Evolutionary conservation across 2,888 invertebrate genomes (phyloP).

Genomic region (Chloroclysta siterata): DNA sequence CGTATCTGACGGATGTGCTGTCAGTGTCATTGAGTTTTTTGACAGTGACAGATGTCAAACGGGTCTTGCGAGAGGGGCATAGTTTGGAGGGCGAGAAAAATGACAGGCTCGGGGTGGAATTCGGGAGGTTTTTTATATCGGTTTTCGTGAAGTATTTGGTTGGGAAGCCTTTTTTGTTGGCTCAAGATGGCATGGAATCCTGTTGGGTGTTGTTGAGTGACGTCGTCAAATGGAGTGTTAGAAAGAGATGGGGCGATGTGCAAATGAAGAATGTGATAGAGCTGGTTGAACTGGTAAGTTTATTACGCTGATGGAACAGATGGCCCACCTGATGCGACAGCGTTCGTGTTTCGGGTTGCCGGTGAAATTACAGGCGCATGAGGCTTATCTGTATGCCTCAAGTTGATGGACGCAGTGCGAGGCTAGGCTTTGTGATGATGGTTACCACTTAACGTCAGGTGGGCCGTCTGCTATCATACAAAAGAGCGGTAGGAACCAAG

Average conservation of each 20-base stretch:
- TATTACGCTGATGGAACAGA: too few relatives aligned
- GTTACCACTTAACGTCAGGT: too few relatives aligned
- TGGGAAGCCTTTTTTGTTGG: conserved; percentile 45
- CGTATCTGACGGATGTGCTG: conserved; percentile 48
- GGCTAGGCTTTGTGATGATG: too few relatives aligned
- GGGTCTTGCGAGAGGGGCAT: conserved; percentile 38
- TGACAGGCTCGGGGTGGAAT: conserved; percentile 44
- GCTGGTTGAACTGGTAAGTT: conserved; percentile 56
- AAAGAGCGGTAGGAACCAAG: too few relatives aligned
- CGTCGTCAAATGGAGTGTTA: conserved; percentile 48
- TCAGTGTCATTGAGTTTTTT: conserved; percentile 48
- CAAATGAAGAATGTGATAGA: conserved; percentile 45
- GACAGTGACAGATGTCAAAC: conserved; percentile 40
- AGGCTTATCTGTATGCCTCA: too few relatives aligned
- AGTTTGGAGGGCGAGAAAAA: conserved; percentile 29
- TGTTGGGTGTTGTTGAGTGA: conserved; percentile 49
- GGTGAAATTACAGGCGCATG: too few relatives aligned
- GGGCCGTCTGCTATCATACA: too few relatives aligned
- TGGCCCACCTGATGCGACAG: too few relatives aligned
- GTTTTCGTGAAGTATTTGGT: conserved; percentile 48
- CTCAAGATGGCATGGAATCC: conserved; percentile 41
- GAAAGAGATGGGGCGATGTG: conserved; percentile 44
- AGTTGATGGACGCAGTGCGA: too few relatives aligned
- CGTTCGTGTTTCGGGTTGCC: too few relatives aligned
- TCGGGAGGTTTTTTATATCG: conserved; percentile 48